Base-by-base conservation (phyloP, 2,113 vertebrate genomes). In the Acrocephalus arundinaceus region DNA sequence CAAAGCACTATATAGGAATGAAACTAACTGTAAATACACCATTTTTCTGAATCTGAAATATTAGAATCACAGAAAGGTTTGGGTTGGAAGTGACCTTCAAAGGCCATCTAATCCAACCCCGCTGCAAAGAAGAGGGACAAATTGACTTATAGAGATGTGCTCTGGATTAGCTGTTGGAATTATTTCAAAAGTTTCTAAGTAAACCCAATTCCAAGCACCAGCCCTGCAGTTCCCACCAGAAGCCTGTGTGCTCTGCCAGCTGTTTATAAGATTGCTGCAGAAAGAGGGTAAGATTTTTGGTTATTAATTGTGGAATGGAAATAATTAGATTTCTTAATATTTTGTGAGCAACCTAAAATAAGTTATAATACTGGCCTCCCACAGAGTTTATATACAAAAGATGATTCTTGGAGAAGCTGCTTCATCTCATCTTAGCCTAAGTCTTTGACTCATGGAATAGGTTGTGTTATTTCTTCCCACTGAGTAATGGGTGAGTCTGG, bases 31-130 rank as follows among this genome's bases (percentile, higher is more conserved):
- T 27, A 91, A 87, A 67, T 51, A 7, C 10, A 41, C 2, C 2
- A 0, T 15, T 21, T 27, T 79, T 72, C 21, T 73, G 31, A 80
- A 67, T 57, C 22, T 23, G 11, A 68, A 73, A 58, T 57, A 5
- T 41, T 24, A 49, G 23, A 82, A 51, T n/a, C 25, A 25, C 10
- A 31, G 20, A 30, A 51, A 4, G 2, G 3, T 45, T 92, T 78
- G 15, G 4, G 6, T 30, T 84, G 12, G 27, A 90, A 90, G 10
- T 46, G 1, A 19, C 3, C 1, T 49, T 54, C 37, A n/a, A 58
- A 84, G 4, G 15, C 8, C 20, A 35, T 39, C 8, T 25, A 37
- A 8, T 43, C 25, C 35, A 61, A n/a, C 0, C 0, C 0, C 7
- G 4, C 25, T 51, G 33, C 15, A 11, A 2, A 28, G 4, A 11